Base-by-base conservation (phyloP, 1,140 invertebrate species). In the Theocolax elegans region DNA sequence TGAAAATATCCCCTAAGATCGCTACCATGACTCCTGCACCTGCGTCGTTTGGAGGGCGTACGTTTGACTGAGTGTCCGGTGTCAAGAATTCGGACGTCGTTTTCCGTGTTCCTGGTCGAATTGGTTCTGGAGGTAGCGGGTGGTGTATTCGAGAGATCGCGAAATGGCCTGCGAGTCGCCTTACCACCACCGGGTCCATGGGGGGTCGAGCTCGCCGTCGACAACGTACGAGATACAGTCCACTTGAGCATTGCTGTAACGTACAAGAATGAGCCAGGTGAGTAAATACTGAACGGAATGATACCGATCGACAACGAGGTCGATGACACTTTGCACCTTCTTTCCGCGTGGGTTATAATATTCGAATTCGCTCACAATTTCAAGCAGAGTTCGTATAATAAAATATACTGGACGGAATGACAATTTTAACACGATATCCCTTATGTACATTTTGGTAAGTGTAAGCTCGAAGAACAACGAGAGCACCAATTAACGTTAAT, bases 171-270 rank as follows among this genome's bases (percentile, higher is more conserved):
- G 6, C 78, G 59, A 12, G 77, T 70, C 53, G 78, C 79, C 51
- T 79, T 77, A 66, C 81, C 64, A n/a, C 74, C 74, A 25, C 75
- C 75, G 19, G 81, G 77, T 42, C 74, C 76, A 59, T 85, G 83
- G 51, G 82, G 83, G 29, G 83, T 85, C 72, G 84, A 83, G 72
- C 77, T 81, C 44, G 77, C 79, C 46, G 80, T 79, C 64, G 84
- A 85, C 74, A 85, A 76, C n/a, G 83, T 84, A 75, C 84, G 83
- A 49, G 84, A 85, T 58, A 85, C 84, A 62, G 84, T 85, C 85
- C 85, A 86, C 81, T 85, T 85, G 72, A 85, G 79, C 84, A 85
- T 85, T 62, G 81, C 78, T 83, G 48, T 2, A 71, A 78, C 31
- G 10, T 35, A 35, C 10, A 35, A 35, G 31, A 10, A 35, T 35